Evolutionary conservation across 2,797 vertebrate species (phyloP).

Genomic region (Poecile montanus): DNA sequence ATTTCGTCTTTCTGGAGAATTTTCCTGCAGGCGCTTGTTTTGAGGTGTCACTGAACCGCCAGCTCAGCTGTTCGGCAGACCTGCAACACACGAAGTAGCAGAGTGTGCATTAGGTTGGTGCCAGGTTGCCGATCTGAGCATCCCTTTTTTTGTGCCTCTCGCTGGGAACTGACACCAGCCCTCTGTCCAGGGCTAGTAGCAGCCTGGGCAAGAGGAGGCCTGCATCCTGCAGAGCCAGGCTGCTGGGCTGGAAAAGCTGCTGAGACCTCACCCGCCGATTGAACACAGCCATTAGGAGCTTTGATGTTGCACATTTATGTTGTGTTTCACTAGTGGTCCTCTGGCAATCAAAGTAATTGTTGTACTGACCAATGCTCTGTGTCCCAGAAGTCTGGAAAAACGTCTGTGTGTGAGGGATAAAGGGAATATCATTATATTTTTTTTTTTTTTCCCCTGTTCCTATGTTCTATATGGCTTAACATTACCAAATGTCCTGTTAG

Average conservation of each 20-base stretch:
- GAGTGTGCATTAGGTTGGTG: neutral
- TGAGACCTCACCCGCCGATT: rapidly evolving
- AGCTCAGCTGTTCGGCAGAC: neutral
- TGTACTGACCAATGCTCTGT: neutral
- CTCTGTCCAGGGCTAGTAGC: neutral
- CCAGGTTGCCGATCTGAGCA: neutral
- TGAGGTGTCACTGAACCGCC: too few relatives aligned
- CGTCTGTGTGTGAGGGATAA: neutral
- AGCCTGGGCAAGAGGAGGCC: neutral
- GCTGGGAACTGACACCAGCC: neutral
- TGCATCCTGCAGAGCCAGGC: neutral
- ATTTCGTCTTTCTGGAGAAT: rapidly evolving
- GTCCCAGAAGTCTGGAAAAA: neutral
- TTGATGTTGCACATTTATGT: neutral
- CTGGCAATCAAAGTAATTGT: neutral
- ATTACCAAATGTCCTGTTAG: neutral
- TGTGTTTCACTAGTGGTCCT: neutral
- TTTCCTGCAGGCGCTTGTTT: neutral
- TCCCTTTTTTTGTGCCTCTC: neutral
- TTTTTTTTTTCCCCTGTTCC: neutral
- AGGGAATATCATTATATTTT: neutral
- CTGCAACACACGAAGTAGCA: neutral
- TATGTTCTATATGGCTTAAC: rapidly evolving
- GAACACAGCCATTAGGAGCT: neutral
- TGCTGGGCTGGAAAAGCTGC: neutral